A percentile compares a stretch with the other conserved stretches of the same genome.
Conservation (phyloP, 2,797 vertebrate species). For the Sebastes goodei region DNA sequence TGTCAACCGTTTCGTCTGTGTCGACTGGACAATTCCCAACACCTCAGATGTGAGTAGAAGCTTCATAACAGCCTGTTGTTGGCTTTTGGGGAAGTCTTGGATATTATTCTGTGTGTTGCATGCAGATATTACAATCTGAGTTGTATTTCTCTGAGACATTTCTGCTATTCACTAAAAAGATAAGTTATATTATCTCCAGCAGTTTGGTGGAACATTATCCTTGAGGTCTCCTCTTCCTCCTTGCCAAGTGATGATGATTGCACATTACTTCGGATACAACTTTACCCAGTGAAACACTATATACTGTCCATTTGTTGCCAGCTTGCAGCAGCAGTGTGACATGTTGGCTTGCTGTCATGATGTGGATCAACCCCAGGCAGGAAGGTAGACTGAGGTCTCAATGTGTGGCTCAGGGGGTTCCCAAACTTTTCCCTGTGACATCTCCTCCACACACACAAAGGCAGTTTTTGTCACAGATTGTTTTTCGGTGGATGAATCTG, state of each 20-base stretch:
- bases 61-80: conserved; percentile 59
- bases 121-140: not conserved
- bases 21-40: conserved; percentile 75
- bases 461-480: not conserved
- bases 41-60: conserved; percentile 74
- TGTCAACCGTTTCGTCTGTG: conserved; percentile 65
- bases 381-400: not conserved
- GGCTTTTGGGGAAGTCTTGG: conserved; percentile 37
- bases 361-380: conserved; percentile 7
- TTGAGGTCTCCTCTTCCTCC: not conserved
- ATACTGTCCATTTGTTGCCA: conserved; percentile 22
- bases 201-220: not conserved
- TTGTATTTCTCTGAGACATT: not conserved
- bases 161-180: not conserved
- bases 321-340: conserved; percentile 27
- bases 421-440: conserved; percentile 31
- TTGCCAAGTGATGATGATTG: conserved; percentile 14
- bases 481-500: not conserved
- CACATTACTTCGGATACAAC: conserved; percentile 31
- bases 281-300: conserved; percentile 34
- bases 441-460: not conserved
- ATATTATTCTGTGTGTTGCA: not conserved
- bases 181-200: not conserved
- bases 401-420: not conserved
- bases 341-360: conserved; percentile 50